phyloP scores from a whole-genome alignment of 1,140 invertebrate species.

The Lutraria rhynchaena region DNA sequence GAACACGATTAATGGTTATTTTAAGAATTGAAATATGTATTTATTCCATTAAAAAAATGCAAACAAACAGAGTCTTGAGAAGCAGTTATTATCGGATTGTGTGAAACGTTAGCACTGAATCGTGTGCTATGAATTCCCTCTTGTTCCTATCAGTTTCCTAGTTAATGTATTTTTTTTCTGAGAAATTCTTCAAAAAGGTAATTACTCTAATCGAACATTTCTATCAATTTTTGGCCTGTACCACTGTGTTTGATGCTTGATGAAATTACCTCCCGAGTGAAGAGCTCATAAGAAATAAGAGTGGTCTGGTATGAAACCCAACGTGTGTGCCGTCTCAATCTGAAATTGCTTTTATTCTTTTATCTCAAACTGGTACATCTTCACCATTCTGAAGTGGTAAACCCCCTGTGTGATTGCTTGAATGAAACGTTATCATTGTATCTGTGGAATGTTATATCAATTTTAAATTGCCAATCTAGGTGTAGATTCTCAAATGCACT shows the following conservation, averaged over 20 bases:
- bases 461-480: conserved; percentile 46
- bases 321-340: conserved; percentile 36
- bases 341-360: conserved; percentile 12
- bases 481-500: conserved; percentile 6
- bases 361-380: conserved; percentile 1
- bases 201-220: conserved; percentile 32
- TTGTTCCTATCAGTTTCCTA: too few species aligned
- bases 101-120: too few species aligned
- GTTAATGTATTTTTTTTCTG: too few species aligned
- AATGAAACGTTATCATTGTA: conserved; percentile 26
- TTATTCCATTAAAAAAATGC: too few species aligned
- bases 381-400: not conserved
- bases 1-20: too few species aligned
- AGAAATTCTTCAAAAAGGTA: conserved; percentile 2
- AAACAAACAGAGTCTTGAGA: too few species aligned
- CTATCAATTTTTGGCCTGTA: not conserved
- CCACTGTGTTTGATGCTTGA: conserved; percentile 27
- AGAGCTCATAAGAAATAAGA: not conserved
- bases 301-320: not conserved
- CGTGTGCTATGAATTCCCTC: too few species aligned
- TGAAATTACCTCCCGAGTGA: conserved; percentile 12
- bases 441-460: conserved; percentile 51
- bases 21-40: too few species aligned
- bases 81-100: too few species aligned
- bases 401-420: not conserved